These are phyloP conservation scores for Muscicapa striata DNA, from an alignment of 2,797 vertebrate genomes.

Conservation along the genomic window DNA sequence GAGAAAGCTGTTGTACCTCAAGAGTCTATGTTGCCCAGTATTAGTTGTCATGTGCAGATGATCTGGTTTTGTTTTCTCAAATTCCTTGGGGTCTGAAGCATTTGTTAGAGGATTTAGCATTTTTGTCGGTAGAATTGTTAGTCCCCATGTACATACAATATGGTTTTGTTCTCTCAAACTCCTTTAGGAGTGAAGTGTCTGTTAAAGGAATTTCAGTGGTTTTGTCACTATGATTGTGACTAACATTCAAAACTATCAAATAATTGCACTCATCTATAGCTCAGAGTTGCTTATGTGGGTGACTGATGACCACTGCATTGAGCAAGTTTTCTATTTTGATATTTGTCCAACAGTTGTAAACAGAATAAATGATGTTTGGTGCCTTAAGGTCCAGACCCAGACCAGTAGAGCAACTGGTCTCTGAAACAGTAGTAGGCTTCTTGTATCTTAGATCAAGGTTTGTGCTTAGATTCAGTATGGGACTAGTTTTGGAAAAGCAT, in stretches of 20 bases:
- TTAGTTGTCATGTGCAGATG: not conserved
- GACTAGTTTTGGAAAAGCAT: not conserved
- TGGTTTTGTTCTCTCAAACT: not conserved
- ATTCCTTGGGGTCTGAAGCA: constrained; percentile 6
- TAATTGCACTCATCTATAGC: not conserved
- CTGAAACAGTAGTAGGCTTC: not conserved
- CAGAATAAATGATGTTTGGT: not conserved
- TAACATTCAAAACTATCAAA: not conserved
- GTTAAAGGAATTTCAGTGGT: not conserved
- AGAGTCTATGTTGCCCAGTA: not conserved
- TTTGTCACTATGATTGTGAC: not conserved
- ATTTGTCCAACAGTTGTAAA: not conserved
- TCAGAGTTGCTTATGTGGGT: not conserved
- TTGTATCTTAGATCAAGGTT: not conserved
- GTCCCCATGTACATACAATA: not conserved
- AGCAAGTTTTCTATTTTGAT: not conserved
- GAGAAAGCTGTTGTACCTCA: not conserved
- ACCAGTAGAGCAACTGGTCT: not conserved
- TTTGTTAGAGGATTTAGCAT: constrained; percentile 8
- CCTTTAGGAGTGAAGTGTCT: not conserved
- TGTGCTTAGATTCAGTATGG: not conserved
- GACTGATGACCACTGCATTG: not conserved
- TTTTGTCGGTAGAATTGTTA: not conserved
- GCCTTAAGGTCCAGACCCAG: not conserved
- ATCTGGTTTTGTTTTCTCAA: not conserved